These are phyloP conservation scores for Coptodon bakossiorum DNA, from an alignment of 2,113 vertebrate genomes.

Conservation along the genomic window DNA sequence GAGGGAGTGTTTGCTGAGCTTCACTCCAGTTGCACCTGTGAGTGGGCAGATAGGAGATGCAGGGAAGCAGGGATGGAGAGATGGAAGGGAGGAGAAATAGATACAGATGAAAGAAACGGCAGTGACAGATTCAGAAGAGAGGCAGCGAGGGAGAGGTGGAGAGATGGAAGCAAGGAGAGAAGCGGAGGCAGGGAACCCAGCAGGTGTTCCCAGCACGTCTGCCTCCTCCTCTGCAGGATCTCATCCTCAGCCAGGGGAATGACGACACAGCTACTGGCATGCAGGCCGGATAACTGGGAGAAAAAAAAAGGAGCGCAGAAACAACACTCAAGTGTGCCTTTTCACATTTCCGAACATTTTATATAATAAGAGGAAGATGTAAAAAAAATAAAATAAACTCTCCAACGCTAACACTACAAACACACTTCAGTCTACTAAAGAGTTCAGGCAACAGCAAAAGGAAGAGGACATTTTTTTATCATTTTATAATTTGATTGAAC, in stretches of 20 bases:
- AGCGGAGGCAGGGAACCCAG: constrained; percentile 52
- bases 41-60: constrained; percentile 30
- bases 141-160: constrained; percentile 11
- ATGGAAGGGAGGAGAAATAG: constrained; percentile 23
- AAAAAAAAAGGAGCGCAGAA: background rate
- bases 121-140: constrained; percentile 52
- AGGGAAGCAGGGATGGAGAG: constrained; percentile 5
- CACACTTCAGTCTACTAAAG: background rate
- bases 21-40: constrained; percentile 11
- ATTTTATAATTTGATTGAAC: constrained; percentile 29
- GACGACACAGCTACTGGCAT: constrained; percentile 17
- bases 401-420: background rate
- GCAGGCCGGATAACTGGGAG: background rate
- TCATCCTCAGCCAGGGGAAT: constrained; percentile 24
- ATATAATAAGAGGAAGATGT: background rate
- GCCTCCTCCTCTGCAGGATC: constrained; percentile 30
- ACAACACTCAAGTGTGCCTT: background rate
- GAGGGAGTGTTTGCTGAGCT: constrained; percentile 30
- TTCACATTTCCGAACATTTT: background rate
- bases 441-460: background rate
- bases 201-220: constrained; percentile 52
- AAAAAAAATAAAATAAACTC: background rate
- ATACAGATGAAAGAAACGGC: constrained; percentile 55
- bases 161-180: constrained; percentile 33
- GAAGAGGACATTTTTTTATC: background rate